A percentile compares a stretch with the other conserved stretches of the same genome.
Evolutionary conservation across 2,113 vertebrate genomes (phyloP).

Genomic region (Rallus limicola): DNA sequence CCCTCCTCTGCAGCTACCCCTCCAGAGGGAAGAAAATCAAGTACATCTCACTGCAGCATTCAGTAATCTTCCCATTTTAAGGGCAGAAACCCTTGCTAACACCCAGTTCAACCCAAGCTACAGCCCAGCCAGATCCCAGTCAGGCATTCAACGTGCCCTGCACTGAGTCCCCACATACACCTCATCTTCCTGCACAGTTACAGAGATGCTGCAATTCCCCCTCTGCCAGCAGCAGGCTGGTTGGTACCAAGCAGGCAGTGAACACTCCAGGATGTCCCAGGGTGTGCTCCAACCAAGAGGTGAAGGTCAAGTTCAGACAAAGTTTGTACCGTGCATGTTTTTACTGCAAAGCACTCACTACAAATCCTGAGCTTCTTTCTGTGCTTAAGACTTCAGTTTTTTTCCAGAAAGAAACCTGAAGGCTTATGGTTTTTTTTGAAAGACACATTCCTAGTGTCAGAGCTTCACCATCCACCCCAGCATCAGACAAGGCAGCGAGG

Average conservation of each 20-base stretch:
- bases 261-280: fast-evolving
- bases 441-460: fast-evolving
- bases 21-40: background rate
- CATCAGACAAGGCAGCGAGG: fast-evolving
- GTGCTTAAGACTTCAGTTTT: fast-evolving
- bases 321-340: fast-evolving
- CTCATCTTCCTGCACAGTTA: too few species aligned
- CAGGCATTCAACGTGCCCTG: background rate
- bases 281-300: background rate
- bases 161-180: fast-evolving
- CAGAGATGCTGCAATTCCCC: background rate
- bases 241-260: fast-evolving
- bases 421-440: too few species aligned
- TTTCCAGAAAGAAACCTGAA: background rate
- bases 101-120: background rate
- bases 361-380: background rate
- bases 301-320: background rate
- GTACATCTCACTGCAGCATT: background rate
- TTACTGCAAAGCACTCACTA: too few species aligned
- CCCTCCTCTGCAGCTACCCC: fast-evolving
- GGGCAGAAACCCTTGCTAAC: background rate
- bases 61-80: background rate
- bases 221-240: fast-evolving
- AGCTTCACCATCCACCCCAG: background rate
- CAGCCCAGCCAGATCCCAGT: too few species aligned